Conservation (phyloP, 2,888 invertebrate species). For the Desoria tigrina region DNA sequence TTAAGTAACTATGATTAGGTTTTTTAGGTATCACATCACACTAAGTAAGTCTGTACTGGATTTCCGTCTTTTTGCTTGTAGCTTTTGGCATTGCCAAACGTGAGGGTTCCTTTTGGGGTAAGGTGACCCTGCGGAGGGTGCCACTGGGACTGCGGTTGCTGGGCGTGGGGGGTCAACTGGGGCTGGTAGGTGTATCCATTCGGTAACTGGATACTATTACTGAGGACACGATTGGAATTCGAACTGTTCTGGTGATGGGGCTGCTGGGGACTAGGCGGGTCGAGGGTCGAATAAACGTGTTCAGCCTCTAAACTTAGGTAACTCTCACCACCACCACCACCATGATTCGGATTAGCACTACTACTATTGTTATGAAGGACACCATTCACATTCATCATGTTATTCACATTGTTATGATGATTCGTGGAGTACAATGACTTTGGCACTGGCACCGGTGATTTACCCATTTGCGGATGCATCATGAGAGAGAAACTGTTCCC, state of each 20-base stretch:
- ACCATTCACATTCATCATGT: constrained; percentile 22
- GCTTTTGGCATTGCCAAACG: constrained; percentile 30
- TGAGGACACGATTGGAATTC: constrained; percentile 35
- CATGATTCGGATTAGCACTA: not conserved
- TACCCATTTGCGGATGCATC: constrained; percentile 22
- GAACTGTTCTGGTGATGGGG: constrained; percentile 20
- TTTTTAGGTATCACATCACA: constrained; percentile 42
- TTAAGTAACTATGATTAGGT: too few species aligned
- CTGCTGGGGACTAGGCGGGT: constrained; percentile 52
- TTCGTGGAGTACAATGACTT: constrained; percentile 37
- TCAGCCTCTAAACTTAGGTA: constrained; percentile 52
- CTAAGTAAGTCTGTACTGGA: constrained; percentile 52
- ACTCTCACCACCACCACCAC: constrained; percentile 45
- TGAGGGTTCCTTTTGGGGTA: constrained; percentile 17
- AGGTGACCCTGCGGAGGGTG: constrained; percentile 13
- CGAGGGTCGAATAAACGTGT: constrained; percentile 51
- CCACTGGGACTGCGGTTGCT: constrained; percentile 31
- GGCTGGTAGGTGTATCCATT: constrained; percentile 52
- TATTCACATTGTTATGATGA: constrained; percentile 28
- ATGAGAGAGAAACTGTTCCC: constrained; percentile 14
- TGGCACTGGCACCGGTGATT: constrained; percentile 51
- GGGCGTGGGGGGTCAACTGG: constrained; percentile 23
- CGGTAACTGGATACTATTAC: constrained; percentile 50
- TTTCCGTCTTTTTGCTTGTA: constrained; percentile 41
- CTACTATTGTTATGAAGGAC: constrained; percentile 14